Evolutionary conservation across 37 sponge, comb jelly and placozoan genomes (phyloP), one percentile per base, ranked within the genome.

Genomic region (Corticium candelabrum): DNA sequence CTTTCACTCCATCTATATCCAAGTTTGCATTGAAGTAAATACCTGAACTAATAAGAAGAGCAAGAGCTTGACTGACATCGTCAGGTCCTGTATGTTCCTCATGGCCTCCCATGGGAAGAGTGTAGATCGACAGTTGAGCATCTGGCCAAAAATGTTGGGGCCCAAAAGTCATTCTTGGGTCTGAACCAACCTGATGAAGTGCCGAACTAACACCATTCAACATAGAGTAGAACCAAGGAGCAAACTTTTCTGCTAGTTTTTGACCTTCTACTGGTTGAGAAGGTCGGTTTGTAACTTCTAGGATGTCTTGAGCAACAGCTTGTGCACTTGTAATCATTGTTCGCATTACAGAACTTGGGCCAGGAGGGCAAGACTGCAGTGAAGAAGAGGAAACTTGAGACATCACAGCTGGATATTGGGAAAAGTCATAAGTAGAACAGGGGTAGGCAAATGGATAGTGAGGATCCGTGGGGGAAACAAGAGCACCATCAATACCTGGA

Each of bases 131-230:
- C 3, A 81, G 82, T 2, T 70, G 40, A 2, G 82, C 39, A 32
- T 81, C 82, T 2, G 75, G 15, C 82, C 82, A 81, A 39, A 81
- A 81, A 41, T 81, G 82, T 5, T 81, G 82, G 30, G 74, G 73
- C 11, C 82, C 82, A 73, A 73, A 81, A 32, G 50, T 40, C 3
- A 56, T 74, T 11, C 27, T 11, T 4, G 74, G 74, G 4, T 76
- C 75, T 37, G 35, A 40, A 4, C 29, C 73, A 7, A 5, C 29
- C 35, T 7, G 5, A 15, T 4, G 5, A 4, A 29, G 33, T 4
- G 35, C 5, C 33, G 31, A 30, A 4, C 73, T 15, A 4, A 5
- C 36, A 69, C 37, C 39, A 34, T 37, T 34, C 41, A 81, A 74
- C 82, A 81, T 30, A 41, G 38, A 56, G 41, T 76, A 81, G 72